These are phyloP conservation scores for Barnardius zonarius DNA, from an alignment of 2,113 vertebrate genomes.

Conservation along the genomic window DNA sequence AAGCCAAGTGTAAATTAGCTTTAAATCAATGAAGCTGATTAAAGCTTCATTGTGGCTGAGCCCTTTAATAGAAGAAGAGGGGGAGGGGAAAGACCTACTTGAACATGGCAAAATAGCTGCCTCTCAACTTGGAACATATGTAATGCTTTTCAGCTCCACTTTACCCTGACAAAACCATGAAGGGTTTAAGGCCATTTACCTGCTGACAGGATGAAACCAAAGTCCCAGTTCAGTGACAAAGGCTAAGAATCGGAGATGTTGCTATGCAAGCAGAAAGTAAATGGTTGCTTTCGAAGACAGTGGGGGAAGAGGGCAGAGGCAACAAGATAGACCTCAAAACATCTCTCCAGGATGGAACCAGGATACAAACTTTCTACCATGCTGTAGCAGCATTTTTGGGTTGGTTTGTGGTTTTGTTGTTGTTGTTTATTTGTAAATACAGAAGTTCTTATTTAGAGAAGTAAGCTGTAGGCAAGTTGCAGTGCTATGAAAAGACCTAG, in stretches of 20 bases:
- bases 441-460: not conserved
- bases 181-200: conserved; percentile 80
- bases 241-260: conserved; percentile 86
- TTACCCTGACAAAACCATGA: conserved; percentile 72
- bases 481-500: not conserved
- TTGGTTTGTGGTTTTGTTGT: not conserved
- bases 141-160: conserved; percentile 74
- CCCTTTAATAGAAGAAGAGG: conserved; percentile 65
- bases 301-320: not conserved
- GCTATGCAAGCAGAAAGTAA: conserved; percentile 79
- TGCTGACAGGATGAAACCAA: conserved; percentile 79
- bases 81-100: conserved; percentile 71
- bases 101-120: conserved; percentile 75
- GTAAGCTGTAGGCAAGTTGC: not conserved
- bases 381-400: not conserved
- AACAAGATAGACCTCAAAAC: conserved; percentile 70
- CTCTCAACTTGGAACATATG: conserved; percentile 78
- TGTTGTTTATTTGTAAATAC: not conserved
- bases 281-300: conserved; percentile 52
- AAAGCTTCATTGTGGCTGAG: conserved; percentile 78
- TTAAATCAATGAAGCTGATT: conserved; percentile 87
- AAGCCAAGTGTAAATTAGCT: conserved; percentile 85
- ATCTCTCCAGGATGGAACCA: conserved; percentile 59
- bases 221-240: conserved; percentile 80
- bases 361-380: conserved; percentile 71